Evolutionary conservation across 2,888 invertebrate genomes (phyloP).

Genomic region (Linyphia triangularis): DNA sequence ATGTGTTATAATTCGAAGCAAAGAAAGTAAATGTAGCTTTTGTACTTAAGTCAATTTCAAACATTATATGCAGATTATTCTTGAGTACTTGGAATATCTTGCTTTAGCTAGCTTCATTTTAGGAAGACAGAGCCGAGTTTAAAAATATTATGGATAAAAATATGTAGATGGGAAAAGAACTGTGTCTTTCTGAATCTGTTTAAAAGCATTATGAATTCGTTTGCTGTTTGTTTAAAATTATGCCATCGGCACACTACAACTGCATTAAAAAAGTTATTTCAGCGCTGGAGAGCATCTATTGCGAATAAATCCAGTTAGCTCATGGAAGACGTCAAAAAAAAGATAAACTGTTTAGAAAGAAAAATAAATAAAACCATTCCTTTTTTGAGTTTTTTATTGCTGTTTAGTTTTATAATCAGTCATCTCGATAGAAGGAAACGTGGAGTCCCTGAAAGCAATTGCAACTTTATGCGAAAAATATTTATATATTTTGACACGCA

Average conservation of each 20-base stretch:
- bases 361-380: slow-evolving; percentile 36
- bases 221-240: slow-evolving; percentile 48
- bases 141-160: neutral
- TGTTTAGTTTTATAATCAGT: slow-evolving; percentile 6
- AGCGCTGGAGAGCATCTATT: slow-evolving; percentile 38
- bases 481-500: slow-evolving; percentile 13
- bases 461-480: slow-evolving; percentile 40
- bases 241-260: slow-evolving; percentile 16
- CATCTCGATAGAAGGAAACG: neutral
- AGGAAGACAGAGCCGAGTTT: neutral
- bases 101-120: neutral
- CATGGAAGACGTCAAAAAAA: slow-evolving; percentile 21
- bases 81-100: neutral
- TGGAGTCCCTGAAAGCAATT: slow-evolving; percentile 24
- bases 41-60: neutral
- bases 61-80: neutral
- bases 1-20: too few relatives aligned
- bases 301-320: slow-evolving; percentile 63
- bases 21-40: too few relatives aligned
- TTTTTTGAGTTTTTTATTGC: neutral
- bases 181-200: slow-evolving; percentile 16
- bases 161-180: neutral
- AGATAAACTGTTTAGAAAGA: slow-evolving; percentile 39
- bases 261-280: slow-evolving; percentile 6
- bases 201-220: slow-evolving; percentile 54